Base-by-base conservation (phyloP, 30 jellyfish, hydroid and myxozoan genomes). In the Catostylus mosaicus region DNA sequence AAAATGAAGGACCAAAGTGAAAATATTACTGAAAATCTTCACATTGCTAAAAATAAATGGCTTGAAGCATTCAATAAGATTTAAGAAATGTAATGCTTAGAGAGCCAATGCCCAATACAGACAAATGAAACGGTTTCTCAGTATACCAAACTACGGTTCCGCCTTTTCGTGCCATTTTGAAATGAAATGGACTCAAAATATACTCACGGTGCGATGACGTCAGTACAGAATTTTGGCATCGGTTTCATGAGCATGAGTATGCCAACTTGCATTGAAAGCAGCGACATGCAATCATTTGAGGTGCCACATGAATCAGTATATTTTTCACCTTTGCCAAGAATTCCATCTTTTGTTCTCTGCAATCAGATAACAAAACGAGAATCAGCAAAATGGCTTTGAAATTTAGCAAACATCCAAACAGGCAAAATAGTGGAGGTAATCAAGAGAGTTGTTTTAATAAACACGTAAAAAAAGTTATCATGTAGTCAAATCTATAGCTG, bases 231-330 rank as follows among this genome's bases (percentile, higher is more conserved):
- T 32, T 91, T 91, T 30, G 98, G 98, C 98, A 91, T 78, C 30
- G 98, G 98, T 57, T 91, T 91, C 88, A 85, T 67, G 19, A 91
- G 84, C 95, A 91, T 85, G 30, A 91, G 78, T 16, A 81, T 90
- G 37, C 97, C 98, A 20, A 91, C 98, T 91, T 91, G 98, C 38
- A 91, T 9, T 2, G 98, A 91, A 16, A 91, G 48, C 35, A 86
- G 67, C 18, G 98, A 91, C 96, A 91, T 85, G 72, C 98, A 91
- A 60, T 91, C 95, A 50, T 86, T 86, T 34, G 83, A 61, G 3
- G 75, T 67, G 0, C 98, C 98, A 66, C 98, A 91, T 45, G 83
- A 48, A 91, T 91, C 98, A 29, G 98, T 75, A 82, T 91, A 91
- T 32, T 47, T 43, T 38, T 71, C 34, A 29, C 98, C 98, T 70